Conservation (phyloP, 2,888 invertebrate genomes). For the Eurytoma adleriae region DNA sequence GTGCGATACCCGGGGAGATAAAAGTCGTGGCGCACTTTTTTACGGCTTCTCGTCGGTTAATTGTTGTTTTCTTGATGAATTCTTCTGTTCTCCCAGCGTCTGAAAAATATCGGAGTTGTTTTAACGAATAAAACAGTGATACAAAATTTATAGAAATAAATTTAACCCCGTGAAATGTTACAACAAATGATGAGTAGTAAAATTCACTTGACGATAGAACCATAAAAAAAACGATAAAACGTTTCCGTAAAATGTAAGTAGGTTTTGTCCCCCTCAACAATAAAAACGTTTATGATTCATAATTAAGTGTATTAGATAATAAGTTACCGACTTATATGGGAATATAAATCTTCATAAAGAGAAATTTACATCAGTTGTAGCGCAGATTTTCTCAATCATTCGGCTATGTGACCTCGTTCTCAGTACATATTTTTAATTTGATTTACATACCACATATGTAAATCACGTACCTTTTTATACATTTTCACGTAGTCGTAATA, state of each 20-base stretch:
- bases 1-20: neutral
- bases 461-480: neutral
- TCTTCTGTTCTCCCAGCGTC: no score
- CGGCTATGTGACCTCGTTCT: no score
- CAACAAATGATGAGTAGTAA: neutral
- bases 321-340: conserved; percentile 22
- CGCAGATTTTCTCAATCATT: no score
- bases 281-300: conserved; percentile 31
- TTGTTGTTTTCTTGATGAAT: no score
- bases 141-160: neutral
- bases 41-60: neutral
- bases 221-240: neutral
- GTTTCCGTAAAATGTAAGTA: no score
- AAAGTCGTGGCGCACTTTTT: neutral
- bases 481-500: no score
- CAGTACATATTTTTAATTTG: no score
- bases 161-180: neutral
- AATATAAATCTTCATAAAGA: conserved; percentile 51
- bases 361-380: conserved; percentile 38
- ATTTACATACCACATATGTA: neutral
- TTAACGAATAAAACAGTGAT: no score
- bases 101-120: no score
- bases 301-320: conserved; percentile 50
- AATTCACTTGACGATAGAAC: neutral
- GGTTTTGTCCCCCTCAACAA: neutral